Base-by-base conservation (phyloP, 2,888 invertebrate genomes). In the Thymelicus lineola region DNA sequence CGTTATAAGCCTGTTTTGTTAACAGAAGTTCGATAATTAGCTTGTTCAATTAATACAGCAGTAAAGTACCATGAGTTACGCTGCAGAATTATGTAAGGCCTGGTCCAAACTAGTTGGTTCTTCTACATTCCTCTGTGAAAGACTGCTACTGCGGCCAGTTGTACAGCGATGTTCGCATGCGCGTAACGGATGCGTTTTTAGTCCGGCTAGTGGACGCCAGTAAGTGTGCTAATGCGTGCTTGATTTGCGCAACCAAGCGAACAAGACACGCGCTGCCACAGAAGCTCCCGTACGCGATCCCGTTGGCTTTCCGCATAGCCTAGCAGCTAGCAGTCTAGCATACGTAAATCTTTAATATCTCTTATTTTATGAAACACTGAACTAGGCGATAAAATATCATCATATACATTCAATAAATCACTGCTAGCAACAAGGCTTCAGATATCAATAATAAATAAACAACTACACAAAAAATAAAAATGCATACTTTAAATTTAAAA, bases 151-250 rank as follows among this genome's bases (percentile, higher is more conserved):
- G 53, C 60, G 50, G 28, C 28, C 42, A 55, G 67, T 67, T 67
- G 61, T 67, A 53, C 61, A 62, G 3, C 55, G 55, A 69, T 63
- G 46, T 38, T 15, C 63, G 60, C 77, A 73, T 75, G 78, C 77
- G 80, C 82, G 83, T 88, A 88, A 86, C 90, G 90, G 88, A 86
- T 86, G 84, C 83, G 86, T 88, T 91, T 89, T 88, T 87, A 86
- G 86, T 82, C 82, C 82, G 86, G 82, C 85, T 84, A 85, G 83
- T 80, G 80, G 79, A 71, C 77, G 78, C 79, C 88, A 85, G 88
- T 91, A 92, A 91, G 90, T 92, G 88, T 91, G 91, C 83, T 89
- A 90, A 79, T 79, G 78, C 78, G 77, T 79, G 78, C 79, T 75
- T 74, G 77, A 73, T 78, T 78, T 89, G 85, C 83, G 83, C 91